Evolutionary conservation across 2,797 vertebrate genomes (phyloP).

Genomic region (Merluccius polli): DNA sequence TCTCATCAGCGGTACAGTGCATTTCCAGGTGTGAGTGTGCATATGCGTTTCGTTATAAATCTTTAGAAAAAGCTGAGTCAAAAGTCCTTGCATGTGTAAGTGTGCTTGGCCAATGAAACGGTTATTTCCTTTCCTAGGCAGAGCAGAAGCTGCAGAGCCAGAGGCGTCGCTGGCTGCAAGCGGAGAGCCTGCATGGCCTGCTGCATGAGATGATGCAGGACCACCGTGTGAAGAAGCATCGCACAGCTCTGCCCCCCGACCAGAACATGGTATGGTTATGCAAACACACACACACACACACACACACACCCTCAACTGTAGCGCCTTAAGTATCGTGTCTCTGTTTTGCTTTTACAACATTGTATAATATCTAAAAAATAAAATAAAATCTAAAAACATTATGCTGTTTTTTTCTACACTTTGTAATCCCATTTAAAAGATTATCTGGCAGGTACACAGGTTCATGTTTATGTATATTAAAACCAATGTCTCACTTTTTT

Average conservation of each 20-base stretch:
- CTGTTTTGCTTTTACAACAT: not conserved
- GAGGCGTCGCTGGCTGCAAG: slow-evolving; percentile 74
- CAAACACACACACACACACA: not conserved
- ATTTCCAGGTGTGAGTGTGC: too few species aligned
- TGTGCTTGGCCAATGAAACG: not conserved
- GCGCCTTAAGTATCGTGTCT: too few species aligned
- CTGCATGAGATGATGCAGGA: slow-evolving; percentile 81
- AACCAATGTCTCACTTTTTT: not conserved
- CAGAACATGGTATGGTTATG: slow-evolving; percentile 62
- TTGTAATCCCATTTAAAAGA: not conserved
- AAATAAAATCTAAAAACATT: too few species aligned
- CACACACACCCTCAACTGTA: too few species aligned
- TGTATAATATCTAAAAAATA: not conserved
- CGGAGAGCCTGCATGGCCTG: slow-evolving; percentile 69
- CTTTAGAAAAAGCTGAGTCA: not conserved
- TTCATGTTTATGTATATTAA: too few species aligned
- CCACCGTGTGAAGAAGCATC: slow-evolving; percentile 69
- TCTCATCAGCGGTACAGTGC: too few species aligned
- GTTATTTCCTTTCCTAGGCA: slow-evolving; percentile 55
- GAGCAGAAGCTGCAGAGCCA: slow-evolving; percentile 73
- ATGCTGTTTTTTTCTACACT: not conserved
- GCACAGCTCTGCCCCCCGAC: slow-evolving; percentile 47
- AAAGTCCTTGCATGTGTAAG: not conserved
- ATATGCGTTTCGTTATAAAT: too few species aligned
- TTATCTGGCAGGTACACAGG: not conserved